Percentiles rank a stretch among this genome's conserved stretches.
phyloP scores from a whole-genome alignment of 1,140 invertebrate species.

The Ephestia elutella region DNA sequence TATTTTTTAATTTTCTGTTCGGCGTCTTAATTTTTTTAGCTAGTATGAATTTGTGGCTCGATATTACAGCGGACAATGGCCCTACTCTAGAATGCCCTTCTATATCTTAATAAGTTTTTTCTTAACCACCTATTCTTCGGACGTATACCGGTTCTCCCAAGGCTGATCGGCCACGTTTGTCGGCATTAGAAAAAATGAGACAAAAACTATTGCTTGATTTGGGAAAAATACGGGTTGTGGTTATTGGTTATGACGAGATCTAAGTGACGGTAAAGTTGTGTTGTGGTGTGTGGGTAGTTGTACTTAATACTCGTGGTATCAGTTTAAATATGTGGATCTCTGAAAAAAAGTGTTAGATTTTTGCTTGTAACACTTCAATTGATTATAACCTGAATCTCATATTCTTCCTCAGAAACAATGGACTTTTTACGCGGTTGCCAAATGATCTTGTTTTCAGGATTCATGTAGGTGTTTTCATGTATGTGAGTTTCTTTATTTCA shows the following conservation, averaged over 20 bases:
- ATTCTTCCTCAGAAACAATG: too few species aligned
- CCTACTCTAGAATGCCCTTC: slow-evolving; percentile 28
- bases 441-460: too few species aligned
- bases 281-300: too few species aligned
- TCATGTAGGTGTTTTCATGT: too few species aligned
- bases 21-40: neutral
- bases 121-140: neutral
- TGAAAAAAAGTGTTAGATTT: too few species aligned
- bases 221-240: neutral
- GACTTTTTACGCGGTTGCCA: too few species aligned
- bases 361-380: too few species aligned
- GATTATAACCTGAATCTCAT: too few species aligned
- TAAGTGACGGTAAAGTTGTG: neutral
- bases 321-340: too few species aligned
- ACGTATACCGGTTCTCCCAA: slow-evolving; percentile 24
- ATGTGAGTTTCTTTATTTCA: too few species aligned
- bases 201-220: neutral
- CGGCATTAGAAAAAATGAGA: slow-evolving; percentile 1
- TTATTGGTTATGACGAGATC: neutral
- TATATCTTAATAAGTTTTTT: slow-evolving; percentile 17
- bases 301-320: too few species aligned
- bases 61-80: slow-evolving; percentile 16
- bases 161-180: slow-evolving; percentile 11
- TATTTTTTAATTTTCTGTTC: too few species aligned
- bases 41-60: neutral